Conservation (phyloP, 2,113 vertebrate genomes). For the Entosphenus tridentatus region DNA sequence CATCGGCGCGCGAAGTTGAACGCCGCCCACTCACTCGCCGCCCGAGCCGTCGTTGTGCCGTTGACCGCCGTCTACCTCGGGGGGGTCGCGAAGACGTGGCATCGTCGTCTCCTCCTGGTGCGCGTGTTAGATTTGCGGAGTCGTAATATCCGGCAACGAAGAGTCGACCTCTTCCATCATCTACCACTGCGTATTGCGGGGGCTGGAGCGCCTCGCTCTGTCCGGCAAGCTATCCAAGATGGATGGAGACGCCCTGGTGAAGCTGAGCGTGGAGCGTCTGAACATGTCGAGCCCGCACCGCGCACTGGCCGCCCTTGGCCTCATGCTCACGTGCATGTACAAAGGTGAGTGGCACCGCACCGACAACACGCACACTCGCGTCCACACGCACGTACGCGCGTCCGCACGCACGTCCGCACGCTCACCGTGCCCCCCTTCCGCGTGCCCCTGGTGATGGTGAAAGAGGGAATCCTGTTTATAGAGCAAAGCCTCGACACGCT, state of each 20-base stretch:
- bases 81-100: background rate
- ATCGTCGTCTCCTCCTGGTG: background rate
- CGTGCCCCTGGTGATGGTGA: too few species aligned
- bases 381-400: too few species aligned
- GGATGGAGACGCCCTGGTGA: constrained; percentile 66
- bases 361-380: too few species aligned
- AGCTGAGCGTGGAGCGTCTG: constrained; percentile 78
- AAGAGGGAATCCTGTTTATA: too few species aligned
- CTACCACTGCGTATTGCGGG: constrained; percentile 77
- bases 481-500: too few species aligned
- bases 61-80: background rate
- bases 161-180: constrained; percentile 68
- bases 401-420: too few species aligned
- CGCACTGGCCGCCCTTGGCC: constrained; percentile 80
- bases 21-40: background rate
- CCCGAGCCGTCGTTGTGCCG: background rate
- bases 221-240: constrained; percentile 76
- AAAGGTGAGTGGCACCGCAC: constrained; percentile 37
- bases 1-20: too few species aligned
- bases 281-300: constrained; percentile 82
- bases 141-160: constrained; percentile 75
- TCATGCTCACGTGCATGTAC: constrained; percentile 99
- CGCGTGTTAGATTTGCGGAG: constrained; percentile 46
- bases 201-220: constrained; percentile 71
- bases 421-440: too few species aligned